These are phyloP conservation scores for Nomada ferruginata DNA, from an alignment of 2,888 invertebrate species.

Conservation along the genomic window DNA sequence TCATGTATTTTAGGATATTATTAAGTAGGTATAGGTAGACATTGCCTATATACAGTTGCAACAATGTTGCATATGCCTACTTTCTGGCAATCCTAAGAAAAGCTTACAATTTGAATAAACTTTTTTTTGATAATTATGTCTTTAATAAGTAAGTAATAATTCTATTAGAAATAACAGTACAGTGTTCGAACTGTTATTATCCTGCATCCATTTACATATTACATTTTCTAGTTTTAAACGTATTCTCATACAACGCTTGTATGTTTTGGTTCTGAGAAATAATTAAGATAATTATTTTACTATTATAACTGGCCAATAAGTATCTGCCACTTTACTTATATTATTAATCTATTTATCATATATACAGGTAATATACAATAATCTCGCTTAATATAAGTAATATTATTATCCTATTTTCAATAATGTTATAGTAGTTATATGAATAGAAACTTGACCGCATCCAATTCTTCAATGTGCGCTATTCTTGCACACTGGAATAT, in stretches of 20 bases:
- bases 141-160: slow-evolving; percentile 76
- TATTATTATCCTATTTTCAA: slow-evolving; percentile 78
- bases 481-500: slow-evolving; percentile 76
- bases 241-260: slow-evolving; percentile 70
- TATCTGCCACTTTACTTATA: slow-evolving; percentile 87
- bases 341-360: slow-evolving; percentile 88
- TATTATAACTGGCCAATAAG: slow-evolving; percentile 89
- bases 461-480: slow-evolving; percentile 75
- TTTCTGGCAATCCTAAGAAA: slow-evolving; percentile 74
- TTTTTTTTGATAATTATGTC: slow-evolving; percentile 75
- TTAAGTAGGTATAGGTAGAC: slow-evolving; percentile 75
- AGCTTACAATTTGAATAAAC: slow-evolving; percentile 76
- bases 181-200: slow-evolving; percentile 62
- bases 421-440: slow-evolving; percentile 77
- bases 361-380: slow-evolving; percentile 88
- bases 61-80: slow-evolving; percentile 68
- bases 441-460: slow-evolving; percentile 81
- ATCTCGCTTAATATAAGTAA: slow-evolving; percentile 74
- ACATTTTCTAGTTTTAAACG: slow-evolving; percentile 66
- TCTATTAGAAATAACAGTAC: slow-evolving; percentile 73
- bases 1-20: slow-evolving; percentile 73
- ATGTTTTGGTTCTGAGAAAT: slow-evolving; percentile 80
- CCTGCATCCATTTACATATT: slow-evolving; percentile 69
- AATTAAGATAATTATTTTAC: slow-evolving; percentile 77
- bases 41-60: slow-evolving; percentile 76